Conservation (phyloP, 30 jellyfish, hydroid and myxozoan species). For the Aurelia coerulea region DNA sequence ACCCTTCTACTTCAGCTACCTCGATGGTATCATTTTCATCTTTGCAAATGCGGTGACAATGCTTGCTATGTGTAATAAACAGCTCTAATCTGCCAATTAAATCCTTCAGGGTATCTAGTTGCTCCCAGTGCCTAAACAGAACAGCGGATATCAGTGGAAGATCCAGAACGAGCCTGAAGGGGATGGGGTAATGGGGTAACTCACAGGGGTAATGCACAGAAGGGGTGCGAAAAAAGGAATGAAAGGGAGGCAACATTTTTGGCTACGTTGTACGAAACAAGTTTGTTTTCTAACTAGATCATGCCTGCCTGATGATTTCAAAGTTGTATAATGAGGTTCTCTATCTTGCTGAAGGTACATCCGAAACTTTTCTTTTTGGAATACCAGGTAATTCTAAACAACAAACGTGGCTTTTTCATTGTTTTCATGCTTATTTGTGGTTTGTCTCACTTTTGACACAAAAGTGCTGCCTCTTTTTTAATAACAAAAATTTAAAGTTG, state of each 20-base stretch:
- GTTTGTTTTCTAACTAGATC: not conserved
- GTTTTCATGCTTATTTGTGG: not conserved
- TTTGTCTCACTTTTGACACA: not conserved
- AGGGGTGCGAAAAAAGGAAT: slow-evolving; percentile 16
- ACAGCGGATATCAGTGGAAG: slow-evolving; percentile 14
- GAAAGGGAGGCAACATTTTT: not conserved
- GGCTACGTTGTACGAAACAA: not conserved
- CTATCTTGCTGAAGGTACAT: not conserved
- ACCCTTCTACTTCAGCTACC: slow-evolving; percentile 20
- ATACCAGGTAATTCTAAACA: not conserved
- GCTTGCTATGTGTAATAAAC: slow-evolving; percentile 16
- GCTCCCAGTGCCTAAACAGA: slow-evolving; percentile 24
- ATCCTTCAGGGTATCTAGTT: slow-evolving; percentile 5
- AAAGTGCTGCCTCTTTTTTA: not conserved
- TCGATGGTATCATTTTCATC: not conserved
- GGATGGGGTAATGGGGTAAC: not conserved
- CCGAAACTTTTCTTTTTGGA: slow-evolving; percentile 1
- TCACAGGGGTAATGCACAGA: not conserved
- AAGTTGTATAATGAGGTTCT: not conserved
- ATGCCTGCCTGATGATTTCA: not conserved
- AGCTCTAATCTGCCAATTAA: slow-evolving; percentile 16
- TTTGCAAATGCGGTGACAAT: slow-evolving; percentile 17
- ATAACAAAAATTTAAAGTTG: not conserved
- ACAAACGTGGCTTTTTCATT: not conserved
- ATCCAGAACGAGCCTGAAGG: not conserved